Evolutionary conservation across 2,797 vertebrate species (phyloP).

Genomic region (Pangasius macronema): DNA sequence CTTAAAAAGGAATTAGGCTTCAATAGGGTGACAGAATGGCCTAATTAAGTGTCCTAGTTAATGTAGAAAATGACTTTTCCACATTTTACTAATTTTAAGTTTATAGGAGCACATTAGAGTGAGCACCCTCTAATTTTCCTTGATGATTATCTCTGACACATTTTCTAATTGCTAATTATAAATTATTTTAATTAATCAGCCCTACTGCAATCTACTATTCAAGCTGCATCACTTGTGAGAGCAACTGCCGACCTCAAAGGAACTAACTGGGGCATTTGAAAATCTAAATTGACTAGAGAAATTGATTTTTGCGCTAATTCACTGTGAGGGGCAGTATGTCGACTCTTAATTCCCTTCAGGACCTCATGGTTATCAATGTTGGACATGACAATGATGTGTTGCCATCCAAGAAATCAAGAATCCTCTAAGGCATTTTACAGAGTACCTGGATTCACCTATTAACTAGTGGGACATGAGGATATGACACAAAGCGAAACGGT

Average conservation of each 20-base stretch:
- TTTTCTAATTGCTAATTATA: slow-evolving; percentile 23
- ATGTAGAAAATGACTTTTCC: slow-evolving; percentile 42
- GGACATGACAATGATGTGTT: slow-evolving; percentile 13
- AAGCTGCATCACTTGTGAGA: neutral
- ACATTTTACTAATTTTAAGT: slow-evolving; percentile 20
- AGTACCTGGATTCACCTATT: slow-evolving; percentile 27
- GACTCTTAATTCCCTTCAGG: neutral
- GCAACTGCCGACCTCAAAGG: neutral
- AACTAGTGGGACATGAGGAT: slow-evolving; percentile 3
- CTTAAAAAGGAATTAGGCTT: slow-evolving; percentile 24
- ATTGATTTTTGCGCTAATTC: slow-evolving; percentile 34
- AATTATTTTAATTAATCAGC: slow-evolving; percentile 19
- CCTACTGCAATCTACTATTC: slow-evolving; percentile 1
- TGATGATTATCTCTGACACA: slow-evolving; percentile 17
- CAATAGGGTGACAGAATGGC: slow-evolving; percentile 36
- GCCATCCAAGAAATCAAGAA: slow-evolving; percentile 23
- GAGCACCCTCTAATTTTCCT: slow-evolving; percentile 12
- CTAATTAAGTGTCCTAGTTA: slow-evolving; percentile 50
- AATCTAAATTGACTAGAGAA: slow-evolving; percentile 30
- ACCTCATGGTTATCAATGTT: slow-evolving; percentile 21
- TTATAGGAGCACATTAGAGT: slow-evolving; percentile 18
- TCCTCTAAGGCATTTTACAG: slow-evolving; percentile 23
- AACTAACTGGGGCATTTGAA: neutral
- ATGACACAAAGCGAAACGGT: neutral
- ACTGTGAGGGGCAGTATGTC: neutral